Evolutionary conservation across 2,797 vertebrate species (phyloP).

Genomic region (Cossypha caffra): DNA sequence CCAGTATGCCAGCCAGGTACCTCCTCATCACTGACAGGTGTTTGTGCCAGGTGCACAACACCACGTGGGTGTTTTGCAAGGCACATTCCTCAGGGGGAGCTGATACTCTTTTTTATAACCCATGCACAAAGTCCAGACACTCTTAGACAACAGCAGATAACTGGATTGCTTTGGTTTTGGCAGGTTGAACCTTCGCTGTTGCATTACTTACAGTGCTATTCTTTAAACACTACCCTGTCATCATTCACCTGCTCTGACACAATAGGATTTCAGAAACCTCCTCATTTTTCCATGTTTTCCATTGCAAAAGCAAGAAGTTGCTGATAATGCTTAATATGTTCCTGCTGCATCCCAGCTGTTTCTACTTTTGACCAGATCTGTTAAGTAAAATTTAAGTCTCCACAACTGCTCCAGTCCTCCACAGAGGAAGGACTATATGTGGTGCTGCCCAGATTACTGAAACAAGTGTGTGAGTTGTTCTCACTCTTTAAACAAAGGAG

Average conservation of each 20-base stretch:
- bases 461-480: background rate
- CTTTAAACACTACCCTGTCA: background rate
- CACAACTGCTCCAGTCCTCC: background rate
- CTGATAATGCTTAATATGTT: background rate
- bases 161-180: background rate
- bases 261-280: background rate
- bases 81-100: background rate
- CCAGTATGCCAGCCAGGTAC: fast-evolving
- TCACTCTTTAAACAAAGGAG: background rate
- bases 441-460: background rate
- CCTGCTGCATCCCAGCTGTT: background rate
- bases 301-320: background rate
- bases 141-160: background rate
- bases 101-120: background rate
- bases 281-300: background rate
- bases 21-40: fast-evolving
- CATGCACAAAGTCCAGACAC: background rate
- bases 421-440: fast-evolving
- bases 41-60: background rate
- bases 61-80: fast-evolving
- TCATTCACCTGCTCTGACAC: background rate
- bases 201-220: background rate
- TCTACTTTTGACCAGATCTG: background rate
- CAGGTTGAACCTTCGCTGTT: background rate
- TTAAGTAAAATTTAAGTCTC: background rate